Evolutionary conservation across 2,113 vertebrate genomes (phyloP).

Genomic region (Willisornis vidua): DNA sequence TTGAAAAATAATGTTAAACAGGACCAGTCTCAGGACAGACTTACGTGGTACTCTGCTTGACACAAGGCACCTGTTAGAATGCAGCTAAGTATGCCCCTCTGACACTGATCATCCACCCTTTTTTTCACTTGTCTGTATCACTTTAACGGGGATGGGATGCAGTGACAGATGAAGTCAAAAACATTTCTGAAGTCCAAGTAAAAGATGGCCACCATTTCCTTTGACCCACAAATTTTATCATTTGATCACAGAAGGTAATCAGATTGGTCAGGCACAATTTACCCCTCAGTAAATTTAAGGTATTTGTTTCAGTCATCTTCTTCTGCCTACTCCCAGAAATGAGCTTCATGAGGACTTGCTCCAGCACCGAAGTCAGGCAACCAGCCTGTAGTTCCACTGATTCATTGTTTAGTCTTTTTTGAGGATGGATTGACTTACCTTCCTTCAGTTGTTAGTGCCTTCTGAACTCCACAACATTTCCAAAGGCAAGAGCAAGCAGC

Average conservation of each 20-base stretch:
- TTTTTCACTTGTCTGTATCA: neutral
- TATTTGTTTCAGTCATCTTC: neutral
- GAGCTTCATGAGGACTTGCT: rapidly evolving
- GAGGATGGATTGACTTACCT: neutral
- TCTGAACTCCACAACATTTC: neutral
- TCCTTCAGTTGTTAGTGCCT: neutral
- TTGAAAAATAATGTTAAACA: neutral
- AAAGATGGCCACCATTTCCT: neutral
- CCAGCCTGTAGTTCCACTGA: neutral
- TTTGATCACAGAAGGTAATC: neutral
- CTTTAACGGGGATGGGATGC: rapidly evolving
- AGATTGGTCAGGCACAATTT: neutral
- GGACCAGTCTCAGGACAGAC: neutral
- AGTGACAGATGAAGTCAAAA: neutral
- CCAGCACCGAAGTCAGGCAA: neutral
- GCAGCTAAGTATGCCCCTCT: neutral
- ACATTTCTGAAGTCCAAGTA: neutral
- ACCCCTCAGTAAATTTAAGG: neutral
- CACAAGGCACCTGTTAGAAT: neutral
- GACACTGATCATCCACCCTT: neutral
- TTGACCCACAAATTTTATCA: neutral
- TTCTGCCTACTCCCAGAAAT: neutral
- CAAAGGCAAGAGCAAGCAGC: rapidly evolving
- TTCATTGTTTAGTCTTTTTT: neutral
- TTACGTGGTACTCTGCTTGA: neutral